These are phyloP conservation scores for Hyles euphorbiae DNA, from an alignment of 1,140 invertebrate genomes.

Conservation along the genomic window DNA sequence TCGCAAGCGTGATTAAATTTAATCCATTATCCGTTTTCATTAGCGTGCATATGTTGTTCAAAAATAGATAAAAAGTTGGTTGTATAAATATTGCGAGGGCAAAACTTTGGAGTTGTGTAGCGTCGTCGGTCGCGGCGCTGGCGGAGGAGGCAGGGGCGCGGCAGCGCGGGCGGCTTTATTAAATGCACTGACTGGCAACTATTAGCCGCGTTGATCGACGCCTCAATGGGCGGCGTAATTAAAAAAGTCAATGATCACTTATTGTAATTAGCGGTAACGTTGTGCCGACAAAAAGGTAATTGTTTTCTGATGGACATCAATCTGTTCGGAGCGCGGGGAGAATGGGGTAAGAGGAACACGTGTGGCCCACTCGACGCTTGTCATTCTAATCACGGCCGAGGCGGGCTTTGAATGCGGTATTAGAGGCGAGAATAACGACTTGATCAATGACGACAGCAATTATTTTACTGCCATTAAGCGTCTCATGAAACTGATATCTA, in stretches of 20 bases:
- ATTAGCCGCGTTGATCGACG: slow-evolving; percentile 59
- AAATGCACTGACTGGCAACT: slow-evolving; percentile 68
- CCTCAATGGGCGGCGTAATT: slow-evolving; percentile 66
- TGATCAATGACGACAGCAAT: slow-evolving; percentile 15
- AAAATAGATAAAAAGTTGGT: slow-evolving; percentile 22
- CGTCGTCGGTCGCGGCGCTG: neutral
- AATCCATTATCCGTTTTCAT: neutral
- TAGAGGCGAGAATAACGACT: slow-evolving; percentile 4
- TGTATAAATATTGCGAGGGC: slow-evolving; percentile 61
- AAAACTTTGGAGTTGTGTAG: slow-evolving; percentile 45
- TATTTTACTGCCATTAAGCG: slow-evolving; percentile 7
- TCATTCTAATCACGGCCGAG: slow-evolving; percentile 12
- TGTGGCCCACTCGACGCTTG: slow-evolving; percentile 21
- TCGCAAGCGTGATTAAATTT: slow-evolving; percentile 12
- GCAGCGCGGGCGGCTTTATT: slow-evolving; percentile 40
- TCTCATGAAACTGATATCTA: too few species aligned
- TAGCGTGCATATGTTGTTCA: neutral
- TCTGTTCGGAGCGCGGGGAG: slow-evolving; percentile 28
- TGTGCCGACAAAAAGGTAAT: slow-evolving; percentile 64
- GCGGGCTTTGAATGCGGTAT: slow-evolving; percentile 8
- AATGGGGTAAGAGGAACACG: slow-evolving; percentile 35
- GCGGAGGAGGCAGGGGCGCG: slow-evolving; percentile 14
- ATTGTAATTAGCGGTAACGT: slow-evolving; percentile 69
- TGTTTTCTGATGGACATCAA: slow-evolving; percentile 65
- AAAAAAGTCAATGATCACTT: slow-evolving; percentile 72